These are phyloP conservation scores for Diorhabda elongata DNA, from an alignment of 1,140 invertebrate genomes.

Conservation along the genomic window DNA sequence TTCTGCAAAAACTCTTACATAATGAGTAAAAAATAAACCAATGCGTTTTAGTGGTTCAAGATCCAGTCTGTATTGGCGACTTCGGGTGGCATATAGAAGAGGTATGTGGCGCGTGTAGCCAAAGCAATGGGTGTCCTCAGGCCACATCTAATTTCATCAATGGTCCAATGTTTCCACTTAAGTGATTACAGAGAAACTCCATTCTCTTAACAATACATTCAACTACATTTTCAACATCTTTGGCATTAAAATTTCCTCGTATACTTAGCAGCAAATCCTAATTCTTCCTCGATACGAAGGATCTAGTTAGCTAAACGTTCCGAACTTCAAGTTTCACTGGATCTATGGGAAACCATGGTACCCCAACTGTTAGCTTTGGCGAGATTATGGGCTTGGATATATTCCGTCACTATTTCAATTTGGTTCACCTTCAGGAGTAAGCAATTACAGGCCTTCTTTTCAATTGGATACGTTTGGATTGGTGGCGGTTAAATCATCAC, in stretches of 20 bases:
- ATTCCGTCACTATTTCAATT: constrained; percentile 96
- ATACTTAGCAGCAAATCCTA: constrained; percentile 84
- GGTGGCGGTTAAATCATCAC: constrained; percentile 94
- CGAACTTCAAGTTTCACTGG: constrained; percentile 97
- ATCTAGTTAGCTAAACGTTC: constrained; percentile 98
- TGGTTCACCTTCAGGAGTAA: constrained; percentile 97
- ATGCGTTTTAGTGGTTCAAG: no score
- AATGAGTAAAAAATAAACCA: no score
- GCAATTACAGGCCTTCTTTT: constrained; percentile 97
- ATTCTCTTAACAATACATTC: not conserved
- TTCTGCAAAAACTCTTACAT: no score
- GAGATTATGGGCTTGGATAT: constrained; percentile 90
- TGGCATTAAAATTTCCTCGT: constrained; percentile 84
- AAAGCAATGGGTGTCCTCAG: no score
- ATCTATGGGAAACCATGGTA: constrained; percentile 97
- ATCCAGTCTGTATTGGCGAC: no score
- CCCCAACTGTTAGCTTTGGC: constrained; percentile 96
- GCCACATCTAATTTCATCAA: no score
- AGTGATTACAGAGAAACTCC: not conserved
- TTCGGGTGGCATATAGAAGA: no score
- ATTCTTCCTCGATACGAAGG: constrained; percentile 96
- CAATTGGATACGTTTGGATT: constrained; percentile 94
- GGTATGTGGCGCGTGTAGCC: no score
- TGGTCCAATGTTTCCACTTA: not conserved
- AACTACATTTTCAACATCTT: not conserved